phyloP scores from a whole-genome alignment of 2,888 invertebrate species.

The Scaptomyza polygonia region DNA sequence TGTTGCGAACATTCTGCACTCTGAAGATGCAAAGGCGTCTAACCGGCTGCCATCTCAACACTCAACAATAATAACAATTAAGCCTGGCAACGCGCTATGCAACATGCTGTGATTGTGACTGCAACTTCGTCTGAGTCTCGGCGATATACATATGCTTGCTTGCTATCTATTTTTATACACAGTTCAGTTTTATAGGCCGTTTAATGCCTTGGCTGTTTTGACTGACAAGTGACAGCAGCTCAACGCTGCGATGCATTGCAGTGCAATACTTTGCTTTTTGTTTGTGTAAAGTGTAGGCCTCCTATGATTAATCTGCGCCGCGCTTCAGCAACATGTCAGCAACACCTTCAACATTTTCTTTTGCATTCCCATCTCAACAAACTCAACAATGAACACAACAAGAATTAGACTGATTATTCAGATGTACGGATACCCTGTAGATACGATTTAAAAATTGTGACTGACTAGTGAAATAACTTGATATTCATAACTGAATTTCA shows the following conservation, averaged over 20 bases:
- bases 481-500: neutral
- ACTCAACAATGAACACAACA: slow-evolving; percentile 13
- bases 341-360: slow-evolving; percentile 26
- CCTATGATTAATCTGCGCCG: slow-evolving; percentile 72
- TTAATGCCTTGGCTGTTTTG: slow-evolving; percentile 60
- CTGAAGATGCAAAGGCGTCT: slow-evolving; percentile 53
- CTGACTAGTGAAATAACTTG: too few species aligned
- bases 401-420: slow-evolving; percentile 27
- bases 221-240: slow-evolving; percentile 72
- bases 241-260: slow-evolving; percentile 37
- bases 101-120: slow-evolving; percentile 29
- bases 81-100: slow-evolving; percentile 55
- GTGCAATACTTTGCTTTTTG: slow-evolving; percentile 55
- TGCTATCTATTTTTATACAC: slow-evolving; percentile 63
- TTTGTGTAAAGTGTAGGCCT: slow-evolving; percentile 52
- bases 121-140: neutral
- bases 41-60: slow-evolving; percentile 37
- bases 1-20: slow-evolving; percentile 69
- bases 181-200: slow-evolving; percentile 55
- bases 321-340: slow-evolving; percentile 61
- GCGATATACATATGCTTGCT: slow-evolving; percentile 23
- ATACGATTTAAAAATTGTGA: neutral
- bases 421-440: slow-evolving; percentile 19
- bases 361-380: slow-evolving; percentile 16
- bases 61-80: slow-evolving; percentile 71